Evolutionary conservation across 1,140 invertebrate species (phyloP), one percentile per base, ranked within the genome.

Genomic region (Aphelenchoides fujianensis): DNA sequence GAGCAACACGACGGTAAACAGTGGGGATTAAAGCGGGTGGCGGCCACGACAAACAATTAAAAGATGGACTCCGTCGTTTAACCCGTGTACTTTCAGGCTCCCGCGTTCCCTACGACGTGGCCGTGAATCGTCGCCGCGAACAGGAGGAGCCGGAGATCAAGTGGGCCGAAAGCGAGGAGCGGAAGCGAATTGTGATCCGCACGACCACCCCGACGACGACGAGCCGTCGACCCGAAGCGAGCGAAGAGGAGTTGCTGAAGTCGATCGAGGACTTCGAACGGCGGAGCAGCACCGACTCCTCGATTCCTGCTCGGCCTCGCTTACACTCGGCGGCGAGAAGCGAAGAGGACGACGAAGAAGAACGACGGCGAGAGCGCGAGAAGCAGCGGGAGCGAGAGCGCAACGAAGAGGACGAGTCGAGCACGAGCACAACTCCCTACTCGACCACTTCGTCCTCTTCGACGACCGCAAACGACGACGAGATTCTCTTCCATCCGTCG

Each of bases 81-180:
- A 23, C 41, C 41, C 41, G 41, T 23, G 28, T 59, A 16, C 55
- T 5, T 59, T 59, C 5, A 19, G 55, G 7, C 5, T 30, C 5
- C 34, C 19, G 55, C 28, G 19, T 5, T 59, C 55, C 55, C 23
- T 59, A 59, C 34, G 55, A 59, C 19, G 55, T 59, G 12, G 55
- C 19, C 12, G 41, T 48, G 41, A 48, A 48, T 16, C 55, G 55
- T 5, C 28, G 55, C 28, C 5, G 23, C 28, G 55, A 59, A 59
- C 55, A 5, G 19, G 55, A 59, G 34, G 23, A 59, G 5, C 5
- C 5, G 19, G 55, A 59, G 23, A 59, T 7, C 12, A 59, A 59
- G 5, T 5, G 5, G 55, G 12, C 23, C 41, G n/a, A n/a, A n/a
- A n/a, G n/a, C n/a, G 41, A 59, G 34, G 5, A 59, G 55, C 5